These are phyloP conservation scores for Petrocephalus sullivani DNA, from an alignment of 2,797 vertebrate genomes.

Conservation along the genomic window DNA sequence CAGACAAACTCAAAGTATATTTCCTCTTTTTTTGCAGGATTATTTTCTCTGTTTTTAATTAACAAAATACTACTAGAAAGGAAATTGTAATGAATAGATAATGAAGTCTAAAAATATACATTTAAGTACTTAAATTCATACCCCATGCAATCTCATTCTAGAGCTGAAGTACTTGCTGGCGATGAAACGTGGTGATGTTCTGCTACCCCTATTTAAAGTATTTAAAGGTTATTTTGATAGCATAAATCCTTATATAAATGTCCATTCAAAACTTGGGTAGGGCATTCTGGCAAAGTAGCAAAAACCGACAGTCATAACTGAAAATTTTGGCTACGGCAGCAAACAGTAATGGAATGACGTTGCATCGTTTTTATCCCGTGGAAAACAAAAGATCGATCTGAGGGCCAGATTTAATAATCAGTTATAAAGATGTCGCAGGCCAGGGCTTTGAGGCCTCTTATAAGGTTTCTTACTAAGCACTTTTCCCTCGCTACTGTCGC, in stretches of 20 bases:
- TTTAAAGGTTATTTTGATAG: not conserved
- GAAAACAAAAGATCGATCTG: not conserved
- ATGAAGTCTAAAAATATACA: not conserved
- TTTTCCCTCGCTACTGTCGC: not conserved
- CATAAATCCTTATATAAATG: not conserved
- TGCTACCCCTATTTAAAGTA: not conserved
- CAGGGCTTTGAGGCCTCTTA: not conserved
- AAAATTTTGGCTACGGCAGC: not conserved
- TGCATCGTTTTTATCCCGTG: not conserved
- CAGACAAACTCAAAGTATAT: not conserved
- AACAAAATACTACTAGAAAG: not conserved
- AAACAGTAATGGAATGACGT: not conserved
- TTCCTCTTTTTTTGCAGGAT: not conserved
- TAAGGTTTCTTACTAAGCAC: not conserved
- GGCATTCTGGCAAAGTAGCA: not conserved
- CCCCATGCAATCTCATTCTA: not conserved
- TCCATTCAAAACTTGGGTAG: not conserved
- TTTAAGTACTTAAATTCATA: not conserved
- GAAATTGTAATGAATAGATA: not conserved
- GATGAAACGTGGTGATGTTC: not conserved
- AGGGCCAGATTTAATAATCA: not conserved
- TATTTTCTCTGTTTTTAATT: not conserved
- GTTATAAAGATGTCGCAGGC: not conserved
- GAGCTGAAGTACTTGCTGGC: not conserved
- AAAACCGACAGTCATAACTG: not conserved